phyloP scores from a whole-genome alignment of 2,113 vertebrate species.

The Morone saxatilis region DNA sequence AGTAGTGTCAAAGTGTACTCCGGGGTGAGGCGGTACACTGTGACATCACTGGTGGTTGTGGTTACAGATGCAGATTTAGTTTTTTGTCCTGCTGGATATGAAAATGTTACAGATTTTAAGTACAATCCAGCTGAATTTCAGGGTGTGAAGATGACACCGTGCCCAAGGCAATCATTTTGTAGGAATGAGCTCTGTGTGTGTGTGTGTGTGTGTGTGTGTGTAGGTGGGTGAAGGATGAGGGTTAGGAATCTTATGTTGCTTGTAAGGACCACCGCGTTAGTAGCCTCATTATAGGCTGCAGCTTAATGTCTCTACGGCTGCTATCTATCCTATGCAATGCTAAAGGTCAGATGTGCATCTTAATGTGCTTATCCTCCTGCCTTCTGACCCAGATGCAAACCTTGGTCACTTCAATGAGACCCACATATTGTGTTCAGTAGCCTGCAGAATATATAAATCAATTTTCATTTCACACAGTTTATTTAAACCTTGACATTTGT shows the following conservation, averaged over 20 bases:
- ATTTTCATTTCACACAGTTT: slow-evolving; percentile 44
- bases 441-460: slow-evolving; percentile 54
- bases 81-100: neutral
- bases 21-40: neutral
- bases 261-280: slow-evolving; percentile 7
- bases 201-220: slow-evolving; percentile 5
- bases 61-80: neutral
- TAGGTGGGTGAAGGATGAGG: slow-evolving; percentile 40
- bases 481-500: slow-evolving; percentile 68
- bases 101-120: slow-evolving; percentile 13
- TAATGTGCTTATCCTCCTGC: slow-evolving; percentile 34
- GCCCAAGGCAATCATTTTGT: slow-evolving; percentile 12
- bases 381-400: slow-evolving; percentile 60
- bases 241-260: slow-evolving; percentile 17
- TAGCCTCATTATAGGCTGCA: slow-evolving; percentile 54
- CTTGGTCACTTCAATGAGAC: slow-evolving; percentile 37
- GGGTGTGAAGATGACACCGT: neutral
- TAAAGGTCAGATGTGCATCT: slow-evolving; percentile 68
- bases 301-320: slow-evolving; percentile 42
- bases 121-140: neutral
- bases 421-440: neutral
- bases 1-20: neutral
- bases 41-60: neutral
- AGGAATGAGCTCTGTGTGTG: neutral
- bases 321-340: slow-evolving; percentile 32